A percentile compares a stretch with the other conserved stretches of the same genome.
Evolutionary conservation across 2,888 invertebrate species (phyloP).

Genomic region (Rhynchonema sp.): DNA sequence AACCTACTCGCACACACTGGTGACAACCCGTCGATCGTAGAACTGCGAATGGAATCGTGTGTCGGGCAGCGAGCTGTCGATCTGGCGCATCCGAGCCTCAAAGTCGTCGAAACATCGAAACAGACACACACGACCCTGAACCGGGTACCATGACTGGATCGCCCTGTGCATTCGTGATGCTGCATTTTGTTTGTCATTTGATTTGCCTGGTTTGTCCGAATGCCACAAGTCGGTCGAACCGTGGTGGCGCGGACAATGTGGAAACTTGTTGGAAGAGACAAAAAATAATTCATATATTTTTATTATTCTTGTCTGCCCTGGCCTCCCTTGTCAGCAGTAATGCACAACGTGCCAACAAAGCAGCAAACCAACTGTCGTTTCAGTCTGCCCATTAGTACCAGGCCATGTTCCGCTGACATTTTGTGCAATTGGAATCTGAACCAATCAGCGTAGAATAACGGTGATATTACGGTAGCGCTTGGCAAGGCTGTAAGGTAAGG

Average conservation of each 20-base stretch:
- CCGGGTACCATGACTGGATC: not conserved
- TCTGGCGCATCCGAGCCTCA: not conserved
- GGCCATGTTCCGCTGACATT: not conserved
- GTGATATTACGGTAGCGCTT: not conserved
- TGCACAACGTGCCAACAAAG: not conserved
- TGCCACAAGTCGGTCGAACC: no score
- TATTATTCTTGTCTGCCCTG: no score
- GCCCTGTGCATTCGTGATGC: no score
- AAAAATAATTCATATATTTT: no score
- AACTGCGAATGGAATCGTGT: not conserved
- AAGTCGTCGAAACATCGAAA: not conserved
- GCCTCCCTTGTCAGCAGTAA: not conserved
- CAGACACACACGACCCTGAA: not conserved
- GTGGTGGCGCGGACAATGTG: not conserved
- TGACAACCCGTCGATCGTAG: not conserved
- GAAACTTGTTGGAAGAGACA: not conserved
- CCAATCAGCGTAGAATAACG: not conserved
- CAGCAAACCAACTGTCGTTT: not conserved
- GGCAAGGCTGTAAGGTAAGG: no score
- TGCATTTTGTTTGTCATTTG: no score
- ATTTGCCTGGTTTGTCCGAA: no score
- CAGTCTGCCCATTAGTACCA: not conserved
- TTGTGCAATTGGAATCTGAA: not conserved
- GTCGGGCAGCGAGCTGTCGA: not conserved
- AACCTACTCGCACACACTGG: not conserved